Evolutionary conservation across 1,140 invertebrate species (phyloP), one percentile per base, ranked within the genome.

Genomic region (Nasonia longicornis): DNA sequence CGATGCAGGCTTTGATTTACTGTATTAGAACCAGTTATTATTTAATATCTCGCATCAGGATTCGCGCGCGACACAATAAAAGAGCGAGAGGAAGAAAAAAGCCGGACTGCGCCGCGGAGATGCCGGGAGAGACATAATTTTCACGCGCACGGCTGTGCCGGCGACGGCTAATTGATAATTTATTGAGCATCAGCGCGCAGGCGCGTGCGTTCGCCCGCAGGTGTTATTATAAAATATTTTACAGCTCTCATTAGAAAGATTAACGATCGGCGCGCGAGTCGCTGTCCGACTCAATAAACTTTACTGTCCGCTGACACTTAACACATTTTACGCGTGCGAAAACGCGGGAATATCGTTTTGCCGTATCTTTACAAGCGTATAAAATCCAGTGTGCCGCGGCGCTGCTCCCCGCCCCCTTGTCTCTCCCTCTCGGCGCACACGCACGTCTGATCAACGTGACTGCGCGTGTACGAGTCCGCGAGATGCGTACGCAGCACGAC

Each of bases 191-290:
- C 81, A 70, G 52, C 16, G 52, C 2, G 12, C 38, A 42, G 29
- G 38, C n/a, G 26, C n/a, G 63, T 42, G n/a, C 20, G 11, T 22
- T 45, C 69, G 63, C 58, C 76, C 42, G 76, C 78, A 80, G 77
- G 82, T 80, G 82, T 83, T 80, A 80, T 83, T 83, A 83, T 80
- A 83, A 83, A 83, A 83, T 83, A 83, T 80, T 83, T 83, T 80
- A 80, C 74, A 83, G 78, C 82, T 80, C 82, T 83, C 78, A 83
- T 83, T 83, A 83, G 82, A 75, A 83, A 83, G 82, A 83, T 83
- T 83, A 83, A 83, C 78, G 82, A 80, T 80, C 73, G 74, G 29
- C 58, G 31, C 72, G 70, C 16, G 31, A 42, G 70, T 45, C 16
- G 67, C 70, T 79, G 81, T 75, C 81, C 71, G 76, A 78, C 71